These are phyloP conservation scores for Brachyistius frenatus DNA, from an alignment of 2,113 vertebrate genomes.

Conservation along the genomic window DNA sequence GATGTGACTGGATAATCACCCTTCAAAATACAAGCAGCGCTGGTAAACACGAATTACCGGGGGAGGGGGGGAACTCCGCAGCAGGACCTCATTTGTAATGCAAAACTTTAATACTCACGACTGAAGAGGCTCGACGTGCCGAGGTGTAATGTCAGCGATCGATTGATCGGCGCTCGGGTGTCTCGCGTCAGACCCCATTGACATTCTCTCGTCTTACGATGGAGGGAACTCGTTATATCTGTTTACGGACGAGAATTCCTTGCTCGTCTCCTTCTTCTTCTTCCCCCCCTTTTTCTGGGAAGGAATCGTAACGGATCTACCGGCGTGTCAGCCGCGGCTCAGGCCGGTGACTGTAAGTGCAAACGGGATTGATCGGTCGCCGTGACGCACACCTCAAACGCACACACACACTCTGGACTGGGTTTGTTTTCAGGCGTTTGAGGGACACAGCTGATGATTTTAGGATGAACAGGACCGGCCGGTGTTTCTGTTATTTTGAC, in stretches of 20 bases:
- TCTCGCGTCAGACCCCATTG: slow-evolving; percentile 80
- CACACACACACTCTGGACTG: too few species aligned
- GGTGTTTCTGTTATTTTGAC: too few species aligned
- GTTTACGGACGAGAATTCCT: slow-evolving; percentile 75
- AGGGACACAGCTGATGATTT: too few species aligned
- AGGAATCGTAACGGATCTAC: slow-evolving; percentile 73
- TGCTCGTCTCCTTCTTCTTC: slow-evolving; percentile 35
- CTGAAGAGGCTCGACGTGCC: slow-evolving; percentile 47
- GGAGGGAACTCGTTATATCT: slow-evolving; percentile 69
- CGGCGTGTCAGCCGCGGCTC: slow-evolving; percentile 17
- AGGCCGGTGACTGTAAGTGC: slow-evolving; percentile 71
- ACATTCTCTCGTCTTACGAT: slow-evolving; percentile 85
- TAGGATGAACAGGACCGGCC: too few species aligned
- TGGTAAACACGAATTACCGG: slow-evolving; percentile 66
- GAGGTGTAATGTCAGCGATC: slow-evolving; percentile 84
- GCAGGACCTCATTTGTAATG: slow-evolving; percentile 66
- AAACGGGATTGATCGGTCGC: slow-evolving; percentile 47
- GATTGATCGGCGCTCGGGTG: slow-evolving; percentile 77
- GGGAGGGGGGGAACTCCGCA: slow-evolving; percentile 14
- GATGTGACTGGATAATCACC: slow-evolving; percentile 70
- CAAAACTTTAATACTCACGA: slow-evolving; percentile 61
- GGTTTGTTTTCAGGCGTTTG: too few species aligned
- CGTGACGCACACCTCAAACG: too few species aligned
- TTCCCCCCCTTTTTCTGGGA: slow-evolving; percentile 70
- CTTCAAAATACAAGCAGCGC: slow-evolving; percentile 60